A percentile compares a stretch with the other conserved stretches of the same genome.
These are phyloP conservation scores for Channa striata DNA, from an alignment of 2,797 vertebrate species.

Conservation along the genomic window DNA sequence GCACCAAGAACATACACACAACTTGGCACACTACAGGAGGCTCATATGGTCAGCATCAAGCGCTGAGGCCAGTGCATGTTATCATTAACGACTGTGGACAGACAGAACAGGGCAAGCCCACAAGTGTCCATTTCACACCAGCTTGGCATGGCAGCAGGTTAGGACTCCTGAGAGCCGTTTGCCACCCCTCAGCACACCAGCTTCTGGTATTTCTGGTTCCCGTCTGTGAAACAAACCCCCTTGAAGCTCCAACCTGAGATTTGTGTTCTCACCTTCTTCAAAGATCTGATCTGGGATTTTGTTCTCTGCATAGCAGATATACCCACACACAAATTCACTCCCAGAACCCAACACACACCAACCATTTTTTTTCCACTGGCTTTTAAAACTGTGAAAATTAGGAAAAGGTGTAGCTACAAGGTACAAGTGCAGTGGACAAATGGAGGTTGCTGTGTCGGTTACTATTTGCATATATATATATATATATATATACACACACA, in stretches of 20 bases:
- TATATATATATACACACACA: background rate
- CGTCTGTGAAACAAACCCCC: slow-evolving; percentile 65
- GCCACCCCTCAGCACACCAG: slow-evolving; percentile 50
- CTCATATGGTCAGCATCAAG: slow-evolving; percentile 66
- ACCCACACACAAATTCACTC: no score
- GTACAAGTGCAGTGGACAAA: background rate
- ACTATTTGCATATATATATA: background rate
- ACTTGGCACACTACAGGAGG: slow-evolving; percentile 70
- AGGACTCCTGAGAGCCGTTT: slow-evolving; percentile 59
- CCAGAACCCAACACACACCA: no score
- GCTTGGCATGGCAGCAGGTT: slow-evolving; percentile 66
- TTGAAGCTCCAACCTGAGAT: slow-evolving; percentile 57
- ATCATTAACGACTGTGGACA: slow-evolving; percentile 81
- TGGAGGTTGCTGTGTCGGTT: background rate
- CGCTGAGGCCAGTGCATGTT: slow-evolving; percentile 64
- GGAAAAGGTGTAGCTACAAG: slow-evolving; percentile 20
- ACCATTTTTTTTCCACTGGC: background rate
- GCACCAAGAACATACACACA: slow-evolving; percentile 52
- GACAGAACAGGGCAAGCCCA: slow-evolving; percentile 66
- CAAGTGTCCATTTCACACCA: slow-evolving; percentile 78
- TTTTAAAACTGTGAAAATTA: background rate
- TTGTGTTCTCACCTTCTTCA: slow-evolving; percentile 65
- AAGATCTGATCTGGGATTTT: slow-evolving; percentile 54
- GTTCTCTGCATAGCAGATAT: slow-evolving; percentile 27
- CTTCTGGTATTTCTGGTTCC: slow-evolving; percentile 71